These are phyloP conservation scores for Pammene fasciana DNA, from an alignment of 2,888 invertebrate genomes.

Conservation along the genomic window DNA sequence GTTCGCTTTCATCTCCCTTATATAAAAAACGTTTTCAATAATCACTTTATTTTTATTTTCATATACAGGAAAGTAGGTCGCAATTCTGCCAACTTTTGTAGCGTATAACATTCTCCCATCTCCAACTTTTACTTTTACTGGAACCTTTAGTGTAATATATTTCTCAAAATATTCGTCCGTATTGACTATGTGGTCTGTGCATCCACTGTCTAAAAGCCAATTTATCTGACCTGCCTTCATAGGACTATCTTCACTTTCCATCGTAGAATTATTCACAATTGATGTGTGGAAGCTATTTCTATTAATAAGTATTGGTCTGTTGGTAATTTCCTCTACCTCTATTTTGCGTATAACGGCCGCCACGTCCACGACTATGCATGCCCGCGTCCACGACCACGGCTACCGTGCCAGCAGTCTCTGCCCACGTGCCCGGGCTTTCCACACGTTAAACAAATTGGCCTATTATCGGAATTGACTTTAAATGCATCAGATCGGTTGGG, in stretches of 20 bases:
- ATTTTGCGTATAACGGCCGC: background rate
- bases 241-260: background rate
- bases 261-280: background rate
- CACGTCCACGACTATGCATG: background rate
- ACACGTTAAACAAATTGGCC: too few species aligned
- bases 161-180: constrained; percentile 1
- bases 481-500: too few species aligned
- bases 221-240: constrained; percentile 3
- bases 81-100: background rate
- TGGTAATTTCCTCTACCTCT: background rate
- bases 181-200: background rate
- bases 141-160: background rate
- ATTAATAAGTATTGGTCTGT: background rate
- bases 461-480: too few species aligned
- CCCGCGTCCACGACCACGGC: too few species aligned
- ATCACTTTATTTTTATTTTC: background rate
- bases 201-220: background rate
- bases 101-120: background rate
- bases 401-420: too few species aligned
- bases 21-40: background rate
- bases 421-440: too few species aligned
- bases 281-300: constrained; percentile 1
- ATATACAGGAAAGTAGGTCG: background rate
- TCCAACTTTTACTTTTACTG: constrained; percentile 6
- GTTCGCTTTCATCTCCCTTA: background rate